Evolutionary conservation across 2,797 vertebrate species (phyloP), one percentile per base, ranked within the genome.

Genomic region (Hyperoplus immaculatus): DNA sequence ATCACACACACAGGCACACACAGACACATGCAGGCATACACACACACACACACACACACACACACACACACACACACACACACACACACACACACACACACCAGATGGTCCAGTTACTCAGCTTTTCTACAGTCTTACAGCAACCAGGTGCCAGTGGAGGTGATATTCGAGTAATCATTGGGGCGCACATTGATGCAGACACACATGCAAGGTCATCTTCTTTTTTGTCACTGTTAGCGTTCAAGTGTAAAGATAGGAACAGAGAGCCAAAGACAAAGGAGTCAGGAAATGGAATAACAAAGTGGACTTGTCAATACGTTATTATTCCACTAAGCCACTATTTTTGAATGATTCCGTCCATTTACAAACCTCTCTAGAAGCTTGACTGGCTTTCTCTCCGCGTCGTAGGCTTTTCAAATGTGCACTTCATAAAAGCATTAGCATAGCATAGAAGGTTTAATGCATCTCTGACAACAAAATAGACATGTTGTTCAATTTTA

Each of bases 141-240:
- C 79, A 76, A 45, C 69, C 81, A 73, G 83, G 81, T 87, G 81
- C 76, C 78, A 92, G 89, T 91, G 93, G 94, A 91, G 92, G 87
- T 93, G 92, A 93, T 93, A 91, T 91, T 75, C 87, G 89, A 90
- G 86, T 71, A 75, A 77, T 81, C 64, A 82, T 75, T 43, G 29
- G 61, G 53, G 62, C 51, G 57, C 72, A 72, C 49, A 46, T 45
- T 47, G 29, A 29, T 29, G 29, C 55, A 55, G 1, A 0, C 64
- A 58, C 69, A 61, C 71, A 84, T 38, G 49, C 75, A 89, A 81
- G 75, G 75, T 81, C 80, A 79, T 75, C 50, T 61, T 67, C 60
- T 56, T 53, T 29, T 67, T 46, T 68, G 83, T 75, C 65, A 77
- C 10, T 39, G 13, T 50, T 4, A 49, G 69, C 4, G 75, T 69